Evolutionary conservation across 2,797 vertebrate species (phyloP).

Genomic region (Halcyon leucocephala): DNA sequence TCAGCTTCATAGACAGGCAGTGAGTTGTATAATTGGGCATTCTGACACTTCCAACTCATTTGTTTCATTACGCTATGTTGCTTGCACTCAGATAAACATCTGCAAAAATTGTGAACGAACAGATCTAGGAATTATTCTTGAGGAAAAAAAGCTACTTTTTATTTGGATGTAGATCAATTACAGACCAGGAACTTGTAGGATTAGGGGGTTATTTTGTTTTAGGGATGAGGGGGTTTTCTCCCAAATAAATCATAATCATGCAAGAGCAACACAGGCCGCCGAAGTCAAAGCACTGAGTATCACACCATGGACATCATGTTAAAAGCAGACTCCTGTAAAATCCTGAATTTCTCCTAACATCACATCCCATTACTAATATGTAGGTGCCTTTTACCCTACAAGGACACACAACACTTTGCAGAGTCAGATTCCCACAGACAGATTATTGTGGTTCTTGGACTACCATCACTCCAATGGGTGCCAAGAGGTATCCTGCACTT

Average conservation of each 20-base stretch:
- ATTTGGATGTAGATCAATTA: neutral
- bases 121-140: slow-evolving; percentile 44
- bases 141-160: neutral
- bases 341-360: neutral
- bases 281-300: neutral
- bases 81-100: slow-evolving; percentile 75
- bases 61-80: slow-evolving; percentile 70
- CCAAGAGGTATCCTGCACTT: neutral
- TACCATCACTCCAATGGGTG: neutral
- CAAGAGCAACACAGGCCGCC: neutral
- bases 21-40: slow-evolving; percentile 82
- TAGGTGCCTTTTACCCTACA: neutral
- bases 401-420: neutral
- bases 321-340: neutral
- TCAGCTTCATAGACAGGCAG: slow-evolving; percentile 74
- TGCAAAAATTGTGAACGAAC: slow-evolving; percentile 46
- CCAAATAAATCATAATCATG: fast-evolving
- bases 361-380: neutral
- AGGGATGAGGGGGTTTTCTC: neutral
- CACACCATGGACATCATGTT: neutral
- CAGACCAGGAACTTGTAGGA: neutral
- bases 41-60: slow-evolving; percentile 81
- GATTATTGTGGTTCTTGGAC: neutral
- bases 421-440: neutral
- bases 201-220: neutral